Evolutionary conservation across 2,113 vertebrate genomes (phyloP), one percentile per base, ranked within the genome.

Genomic region (Mixornis gularis): DNA sequence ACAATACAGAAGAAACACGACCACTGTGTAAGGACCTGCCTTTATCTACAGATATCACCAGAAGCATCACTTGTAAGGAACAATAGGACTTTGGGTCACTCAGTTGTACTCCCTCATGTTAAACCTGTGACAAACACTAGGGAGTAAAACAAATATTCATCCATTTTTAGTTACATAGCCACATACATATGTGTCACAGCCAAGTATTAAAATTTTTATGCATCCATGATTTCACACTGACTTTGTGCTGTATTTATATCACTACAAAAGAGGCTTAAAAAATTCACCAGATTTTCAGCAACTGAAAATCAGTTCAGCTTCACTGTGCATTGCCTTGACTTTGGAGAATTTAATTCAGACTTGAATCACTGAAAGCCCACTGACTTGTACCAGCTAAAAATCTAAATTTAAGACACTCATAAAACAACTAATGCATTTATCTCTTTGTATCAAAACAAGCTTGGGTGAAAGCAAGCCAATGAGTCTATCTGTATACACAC

Each of bases 261-360:
- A 30, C 34, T 66, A 90, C 27, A 76, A 87, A 91, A 93, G 55
- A 84, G 21, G 17, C 49, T 92, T 88, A n/a, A 79, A 79, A 94
- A 71, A 64, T 15, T 71, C 74, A 87, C 26, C 32, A 81, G 49
- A 85, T 87, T 71, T 93, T 79, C 78, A 79, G 74, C 36, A 70
- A 74, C 34, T 15, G 19, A 46, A 87, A 87, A 87, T 51, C 66
- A 53, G 11, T 63, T 55, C n/a, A 82, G 34, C 27, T 72, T 12
- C 68, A 79, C 66, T 63, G 70, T 41, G 46, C 3, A 4, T 70
- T 91, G 55, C 51, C 48, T 70, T 48, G 74, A 51, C 21, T 79
- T 78, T 17, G 12, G 29, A 58, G 55, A 91, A 87, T 55, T 36
- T 44, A 65, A 65, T 76, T 87, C 48, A 91, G 80, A 65, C 21